Evolutionary conservation across 2,797 vertebrate species (phyloP).

Genomic region (Enoplosus armatus): DNA sequence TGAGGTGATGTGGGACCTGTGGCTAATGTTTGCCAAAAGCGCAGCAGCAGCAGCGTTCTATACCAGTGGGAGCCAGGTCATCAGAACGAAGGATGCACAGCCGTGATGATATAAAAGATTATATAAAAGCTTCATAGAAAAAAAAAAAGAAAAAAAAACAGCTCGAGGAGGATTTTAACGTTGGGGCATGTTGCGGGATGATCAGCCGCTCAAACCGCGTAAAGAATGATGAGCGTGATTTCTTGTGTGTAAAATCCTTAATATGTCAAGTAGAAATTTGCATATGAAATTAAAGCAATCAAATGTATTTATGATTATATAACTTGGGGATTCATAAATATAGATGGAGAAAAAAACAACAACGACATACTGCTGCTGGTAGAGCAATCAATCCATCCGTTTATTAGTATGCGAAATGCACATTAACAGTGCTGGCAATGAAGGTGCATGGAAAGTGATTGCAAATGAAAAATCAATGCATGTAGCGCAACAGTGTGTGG

Average conservation of each 20-base stretch:
- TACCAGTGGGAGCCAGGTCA: neutral
- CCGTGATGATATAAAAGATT: neutral
- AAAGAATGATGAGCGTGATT: no score
- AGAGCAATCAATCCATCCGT: no score
- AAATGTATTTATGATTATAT: no score
- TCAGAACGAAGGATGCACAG: neutral
- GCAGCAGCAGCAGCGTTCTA: neutral
- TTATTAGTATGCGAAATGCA: no score
- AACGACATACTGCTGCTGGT: no score
- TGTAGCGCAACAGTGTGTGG: neutral
- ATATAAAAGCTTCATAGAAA: neutral
- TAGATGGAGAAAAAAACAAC: no score
- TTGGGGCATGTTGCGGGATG: neutral
- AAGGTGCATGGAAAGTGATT: no score
- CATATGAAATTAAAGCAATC: no score
- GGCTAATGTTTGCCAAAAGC: slow-evolving; percentile 1
- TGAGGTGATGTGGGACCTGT: neutral
- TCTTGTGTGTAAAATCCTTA: no score
- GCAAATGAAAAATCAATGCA: neutral
- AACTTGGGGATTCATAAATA: no score
- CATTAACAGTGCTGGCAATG: no score
- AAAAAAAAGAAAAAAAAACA: neutral
- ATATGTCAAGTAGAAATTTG: no score
- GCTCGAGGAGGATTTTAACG: neutral
- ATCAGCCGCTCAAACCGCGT: neutral